These are phyloP conservation scores for Gnathonemus echidnorhynchus DNA, from an alignment of 2,113 vertebrate genomes.

Conservation along the genomic window DNA sequence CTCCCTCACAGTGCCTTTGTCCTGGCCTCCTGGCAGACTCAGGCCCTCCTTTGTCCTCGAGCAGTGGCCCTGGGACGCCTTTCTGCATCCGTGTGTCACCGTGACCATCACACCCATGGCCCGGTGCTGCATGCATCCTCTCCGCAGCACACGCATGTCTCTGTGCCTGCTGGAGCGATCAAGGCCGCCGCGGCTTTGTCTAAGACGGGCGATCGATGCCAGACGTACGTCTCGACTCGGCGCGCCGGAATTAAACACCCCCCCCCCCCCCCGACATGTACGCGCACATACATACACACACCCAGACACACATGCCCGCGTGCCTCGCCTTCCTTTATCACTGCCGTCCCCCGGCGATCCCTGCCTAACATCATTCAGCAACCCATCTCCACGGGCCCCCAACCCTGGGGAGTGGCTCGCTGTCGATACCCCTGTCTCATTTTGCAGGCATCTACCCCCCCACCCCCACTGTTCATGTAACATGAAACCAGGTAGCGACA, in stretches of 20 bases:
- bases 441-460: conserved; percentile 13
- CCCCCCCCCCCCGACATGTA: not conserved
- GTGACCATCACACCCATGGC: not conserved
- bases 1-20: not conserved
- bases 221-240: not conserved
- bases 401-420: conserved; percentile 10
- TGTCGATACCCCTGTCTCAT: conserved; percentile 19
- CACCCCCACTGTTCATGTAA: no score
- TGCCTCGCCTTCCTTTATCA: not conserved
- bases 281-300: not conserved
- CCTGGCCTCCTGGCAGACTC: not conserved
- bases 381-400: not conserved
- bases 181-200: not conserved
- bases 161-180: not conserved
- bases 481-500: no score
- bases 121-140: not conserved
- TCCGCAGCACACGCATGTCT: not conserved
- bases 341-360: not conserved
- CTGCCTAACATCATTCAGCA: conserved; percentile 21
- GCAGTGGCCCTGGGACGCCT: not conserved
- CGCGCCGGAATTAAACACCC: not conserved
- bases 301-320: not conserved
- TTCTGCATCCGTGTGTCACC: not conserved
- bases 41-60: not conserved
- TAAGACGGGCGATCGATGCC: not conserved